phyloP scores from a whole-genome alignment of 1,140 invertebrate species.

The Nebria ingens region DNA sequence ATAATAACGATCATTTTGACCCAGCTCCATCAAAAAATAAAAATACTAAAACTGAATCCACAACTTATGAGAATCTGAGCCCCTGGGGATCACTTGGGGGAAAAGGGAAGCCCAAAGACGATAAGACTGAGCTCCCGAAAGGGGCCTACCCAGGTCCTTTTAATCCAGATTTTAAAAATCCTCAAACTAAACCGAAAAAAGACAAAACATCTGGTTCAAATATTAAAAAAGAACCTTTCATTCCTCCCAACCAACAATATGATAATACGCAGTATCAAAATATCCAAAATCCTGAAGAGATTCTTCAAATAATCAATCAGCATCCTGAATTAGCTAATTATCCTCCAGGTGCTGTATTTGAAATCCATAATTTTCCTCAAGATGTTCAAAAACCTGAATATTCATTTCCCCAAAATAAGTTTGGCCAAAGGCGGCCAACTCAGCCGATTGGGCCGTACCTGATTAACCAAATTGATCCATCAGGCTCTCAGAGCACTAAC shows the following conservation, averaged over 20 bases:
- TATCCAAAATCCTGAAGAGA: conserved; percentile 26
- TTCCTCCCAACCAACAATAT: neutral
- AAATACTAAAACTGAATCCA: neutral
- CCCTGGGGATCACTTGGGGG: neutral
- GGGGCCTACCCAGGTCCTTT: conserved; percentile 38
- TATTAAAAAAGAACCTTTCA: conserved; percentile 11
- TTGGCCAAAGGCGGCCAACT: neutral
- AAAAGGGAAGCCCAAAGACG: neutral
- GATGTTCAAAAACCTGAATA: neutral
- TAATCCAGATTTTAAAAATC: conserved; percentile 33
- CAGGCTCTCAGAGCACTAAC: conserved; percentile 2
- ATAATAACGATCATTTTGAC: neutral
- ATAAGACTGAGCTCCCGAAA: conserved; percentile 8
- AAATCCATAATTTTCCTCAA: conserved; percentile 27
- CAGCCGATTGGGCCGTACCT: neutral
- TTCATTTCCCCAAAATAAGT: neutral
- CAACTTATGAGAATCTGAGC: neutral
- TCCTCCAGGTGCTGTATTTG: conserved; percentile 30
- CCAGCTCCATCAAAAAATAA: neutral
- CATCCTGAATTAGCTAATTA: conserved; percentile 31
- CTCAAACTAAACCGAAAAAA: conserved; percentile 15
- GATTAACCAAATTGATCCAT: conserved; percentile 11
- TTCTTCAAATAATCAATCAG: conserved; percentile 30
- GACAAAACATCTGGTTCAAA: conserved; percentile 5
- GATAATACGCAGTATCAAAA: conserved; percentile 13